Evolutionary conservation across 2,888 invertebrate species (phyloP).

Genomic region (Drepana falcataria): DNA sequence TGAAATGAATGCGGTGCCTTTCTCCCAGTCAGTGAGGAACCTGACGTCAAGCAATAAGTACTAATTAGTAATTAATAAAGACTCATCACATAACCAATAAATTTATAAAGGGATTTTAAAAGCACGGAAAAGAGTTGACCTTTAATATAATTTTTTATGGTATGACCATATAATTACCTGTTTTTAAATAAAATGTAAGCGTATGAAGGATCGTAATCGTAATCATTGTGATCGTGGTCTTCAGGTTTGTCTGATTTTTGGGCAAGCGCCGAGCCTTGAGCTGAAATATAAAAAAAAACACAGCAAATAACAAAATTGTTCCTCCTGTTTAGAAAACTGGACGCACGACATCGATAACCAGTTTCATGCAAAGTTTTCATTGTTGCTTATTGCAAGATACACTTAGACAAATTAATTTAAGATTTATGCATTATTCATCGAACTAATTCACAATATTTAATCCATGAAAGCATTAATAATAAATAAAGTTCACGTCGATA

Average conservation of each 20-base stretch:
- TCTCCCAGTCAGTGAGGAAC: constrained; percentile 80
- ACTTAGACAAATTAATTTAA: constrained; percentile 5
- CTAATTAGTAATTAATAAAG: not conserved
- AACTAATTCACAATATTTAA: too few relatives aligned
- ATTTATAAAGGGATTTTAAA: too few relatives aligned
- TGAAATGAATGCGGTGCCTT: constrained; percentile 85
- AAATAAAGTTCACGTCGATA: too few relatives aligned
- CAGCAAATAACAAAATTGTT: not conserved
- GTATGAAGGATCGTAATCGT: constrained; percentile 86
- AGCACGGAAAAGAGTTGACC: too few relatives aligned
- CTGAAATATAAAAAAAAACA: constrained; percentile 40
- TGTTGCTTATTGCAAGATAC: not conserved
- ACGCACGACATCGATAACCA: constrained; percentile 3
- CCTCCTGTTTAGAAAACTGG: not conserved
- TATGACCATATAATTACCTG: constrained; percentile 64
- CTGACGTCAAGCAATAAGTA: constrained; percentile 29
- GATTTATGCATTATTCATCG: constrained; percentile 1
- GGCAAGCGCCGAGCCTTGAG: constrained; percentile 36
- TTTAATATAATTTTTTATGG: too few relatives aligned
- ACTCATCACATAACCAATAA: too few relatives aligned
- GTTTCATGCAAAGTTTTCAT: not conserved
- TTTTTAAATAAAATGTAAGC: constrained; percentile 88
- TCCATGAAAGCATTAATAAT: too few relatives aligned
- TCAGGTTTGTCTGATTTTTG: constrained; percentile 35
- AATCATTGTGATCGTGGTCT: constrained; percentile 75